These are phyloP conservation scores for Drosophila incognita DNA, from an alignment of 2,888 invertebrate species.

Conservation along the genomic window DNA sequence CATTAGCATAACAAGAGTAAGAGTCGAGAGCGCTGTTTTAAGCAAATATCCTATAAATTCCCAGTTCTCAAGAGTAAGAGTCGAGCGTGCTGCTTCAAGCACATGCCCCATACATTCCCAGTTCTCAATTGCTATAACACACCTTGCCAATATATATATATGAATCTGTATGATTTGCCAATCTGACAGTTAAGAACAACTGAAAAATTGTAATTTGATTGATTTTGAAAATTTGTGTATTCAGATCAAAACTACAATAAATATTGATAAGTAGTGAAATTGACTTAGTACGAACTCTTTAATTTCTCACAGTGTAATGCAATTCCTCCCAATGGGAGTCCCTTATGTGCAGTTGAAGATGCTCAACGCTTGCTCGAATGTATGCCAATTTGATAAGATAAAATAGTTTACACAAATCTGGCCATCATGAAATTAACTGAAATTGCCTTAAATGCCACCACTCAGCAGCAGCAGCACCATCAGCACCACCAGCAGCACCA, in stretches of 20 bases:
- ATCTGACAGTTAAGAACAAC: background rate
- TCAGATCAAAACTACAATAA: background rate
- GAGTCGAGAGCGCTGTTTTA: background rate
- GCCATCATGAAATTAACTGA: slow-evolving; percentile 51
- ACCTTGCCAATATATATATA: background rate
- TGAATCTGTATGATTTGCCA: background rate
- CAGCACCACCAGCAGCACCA: background rate
- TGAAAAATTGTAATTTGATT: background rate
- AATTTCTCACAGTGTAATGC: background rate
- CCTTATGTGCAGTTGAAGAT: background rate
- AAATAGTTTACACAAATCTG: slow-evolving; percentile 44
- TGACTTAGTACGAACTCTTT: background rate
- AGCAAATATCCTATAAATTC: background rate
- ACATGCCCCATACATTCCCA: background rate
- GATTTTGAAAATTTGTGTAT: background rate
- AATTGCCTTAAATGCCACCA: slow-evolving; percentile 58
- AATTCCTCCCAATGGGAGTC: background rate
- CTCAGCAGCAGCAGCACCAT: background rate
- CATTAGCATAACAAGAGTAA: background rate
- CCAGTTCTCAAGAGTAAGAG: background rate
- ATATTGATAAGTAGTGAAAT: background rate
- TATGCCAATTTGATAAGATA: slow-evolving; percentile 30
- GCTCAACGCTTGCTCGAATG: slow-evolving; percentile 9
- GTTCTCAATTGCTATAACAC: background rate
- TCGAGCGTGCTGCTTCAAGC: background rate